These are phyloP conservation scores for Catalaphyllia jardinei DNA, from an alignment of 64 coral and sea anemone species.

Conservation along the genomic window DNA sequence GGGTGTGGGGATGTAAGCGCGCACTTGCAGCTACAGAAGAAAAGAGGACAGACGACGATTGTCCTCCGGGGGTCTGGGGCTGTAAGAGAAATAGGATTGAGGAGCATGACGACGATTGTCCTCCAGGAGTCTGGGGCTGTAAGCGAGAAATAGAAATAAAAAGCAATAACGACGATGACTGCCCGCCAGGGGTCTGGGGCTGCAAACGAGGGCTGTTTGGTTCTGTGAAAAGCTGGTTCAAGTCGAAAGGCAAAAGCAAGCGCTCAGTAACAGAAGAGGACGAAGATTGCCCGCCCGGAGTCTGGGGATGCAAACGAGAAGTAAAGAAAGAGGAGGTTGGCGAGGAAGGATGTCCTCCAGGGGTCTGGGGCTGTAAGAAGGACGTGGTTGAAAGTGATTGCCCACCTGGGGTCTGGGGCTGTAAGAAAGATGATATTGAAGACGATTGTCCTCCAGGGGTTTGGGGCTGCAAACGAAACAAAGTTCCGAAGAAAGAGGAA, in stretches of 20 bases:
- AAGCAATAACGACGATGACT: constrained; percentile 20
- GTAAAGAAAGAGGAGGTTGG: constrained; percentile 4
- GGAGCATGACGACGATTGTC: constrained; percentile 20
- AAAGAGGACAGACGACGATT: not conserved
- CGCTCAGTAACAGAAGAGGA: constrained; percentile 7
- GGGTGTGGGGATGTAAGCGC: constrained; percentile 64
- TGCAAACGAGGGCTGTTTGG: constrained; percentile 54
- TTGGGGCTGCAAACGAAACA: constrained; percentile 45
- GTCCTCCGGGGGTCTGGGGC: constrained; percentile 57
- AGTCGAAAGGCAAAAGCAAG: constrained; percentile 1
- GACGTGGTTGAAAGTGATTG: constrained; percentile 7
- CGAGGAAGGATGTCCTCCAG: constrained; percentile 44
- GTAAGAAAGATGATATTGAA: constrained; percentile 18
- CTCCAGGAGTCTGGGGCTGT: constrained; percentile 39
- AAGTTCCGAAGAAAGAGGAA: constrained; percentile 12
- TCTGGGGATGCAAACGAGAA: constrained; percentile 66
- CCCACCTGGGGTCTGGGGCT: constrained; percentile 50
- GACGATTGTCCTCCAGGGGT: constrained; percentile 53
- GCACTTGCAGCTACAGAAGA: not conserved
- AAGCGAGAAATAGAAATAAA: not conserved
- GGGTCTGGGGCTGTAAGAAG: constrained; percentile 37
- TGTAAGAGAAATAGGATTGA: constrained; percentile 49
- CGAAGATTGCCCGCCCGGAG: constrained; percentile 45
- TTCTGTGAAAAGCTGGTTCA: constrained; percentile 11
- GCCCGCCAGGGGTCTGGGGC: constrained; percentile 62